These are phyloP conservation scores for Pandion haliaetus DNA, from an alignment of 2,113 vertebrate genomes.

Conservation along the genomic window DNA sequence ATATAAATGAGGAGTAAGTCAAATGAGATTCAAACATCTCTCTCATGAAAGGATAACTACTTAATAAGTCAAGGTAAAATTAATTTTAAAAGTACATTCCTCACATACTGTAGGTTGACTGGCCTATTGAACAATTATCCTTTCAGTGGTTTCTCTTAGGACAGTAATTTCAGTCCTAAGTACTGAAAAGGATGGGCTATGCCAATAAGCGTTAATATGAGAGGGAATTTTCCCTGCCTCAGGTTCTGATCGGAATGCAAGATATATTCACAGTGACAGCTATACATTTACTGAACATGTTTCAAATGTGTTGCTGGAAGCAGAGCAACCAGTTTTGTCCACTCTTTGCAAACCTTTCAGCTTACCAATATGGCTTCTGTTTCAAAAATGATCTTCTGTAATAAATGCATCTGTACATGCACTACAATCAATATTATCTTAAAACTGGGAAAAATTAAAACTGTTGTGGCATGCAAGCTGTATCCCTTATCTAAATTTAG, in stretches of 20 bases:
- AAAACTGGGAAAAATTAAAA: not conserved
- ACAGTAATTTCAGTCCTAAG: slow-evolving; percentile 64
- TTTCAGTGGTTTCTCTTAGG: slow-evolving; percentile 64
- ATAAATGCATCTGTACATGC: not conserved
- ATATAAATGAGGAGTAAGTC: slow-evolving; percentile 30
- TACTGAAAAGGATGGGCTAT: slow-evolving; percentile 42
- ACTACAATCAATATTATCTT: not conserved
- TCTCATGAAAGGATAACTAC: slow-evolving; percentile 52
- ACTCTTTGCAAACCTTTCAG: not conserved
- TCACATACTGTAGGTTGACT: slow-evolving; percentile 59
- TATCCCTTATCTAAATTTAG: not conserved
- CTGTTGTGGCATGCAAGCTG: not conserved
- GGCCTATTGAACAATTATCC: slow-evolving; percentile 65
- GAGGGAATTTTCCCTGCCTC: slow-evolving; percentile 65
- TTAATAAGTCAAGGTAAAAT: slow-evolving; percentile 54
- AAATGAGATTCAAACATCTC: slow-evolving; percentile 42
- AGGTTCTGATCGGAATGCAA: slow-evolving; percentile 64
- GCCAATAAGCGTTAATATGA: slow-evolving; percentile 63
- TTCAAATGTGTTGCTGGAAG: slow-evolving; percentile 40
- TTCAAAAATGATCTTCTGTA: not conserved
- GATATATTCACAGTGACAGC: slow-evolving; percentile 56
- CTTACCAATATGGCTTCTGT: not conserved
- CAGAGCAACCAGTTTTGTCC: not conserved
- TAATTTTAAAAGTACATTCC: slow-evolving; percentile 64
- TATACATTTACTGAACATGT: slow-evolving; percentile 53